Evolutionary conservation across 2,888 invertebrate species (phyloP), one percentile per base, ranked within the genome.

Genomic region (Macaria liturata): DNA sequence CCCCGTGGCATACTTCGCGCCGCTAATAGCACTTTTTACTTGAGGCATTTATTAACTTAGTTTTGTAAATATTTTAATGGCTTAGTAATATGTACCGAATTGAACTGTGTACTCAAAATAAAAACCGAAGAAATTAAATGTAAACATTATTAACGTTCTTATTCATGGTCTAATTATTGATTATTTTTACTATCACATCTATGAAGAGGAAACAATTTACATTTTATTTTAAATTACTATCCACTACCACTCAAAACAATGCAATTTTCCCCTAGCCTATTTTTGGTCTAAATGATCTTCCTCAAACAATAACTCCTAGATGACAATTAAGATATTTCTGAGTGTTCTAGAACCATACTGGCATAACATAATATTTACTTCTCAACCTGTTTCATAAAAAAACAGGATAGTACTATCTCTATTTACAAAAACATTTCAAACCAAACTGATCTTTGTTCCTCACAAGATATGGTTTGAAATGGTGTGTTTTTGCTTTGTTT

Each of bases 21-120:
- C 71, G 64, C 60, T 72, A 74, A 74, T 77, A 75, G 66, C 66
- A 46, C 39, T 55, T 44, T 53, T 61, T 49, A 42, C 32, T 56
- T 48, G 46, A 59, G 59, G 59, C 59, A 60, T 60, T 60, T 60
- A 60, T 60, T 60, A 60, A 56, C 59, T 60, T 59, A 59, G 59
- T 59, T 59, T 54, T 59, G 59, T 59, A 59, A 59, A 59, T 59
- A 59, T 55, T 59, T 51, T 52, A 59, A 60, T 60, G 52, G 55
- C 59, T 60, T 56, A 60, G 59, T 59, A 59, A 59, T 55, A 53
- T 56, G 55, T 59, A 59, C 53, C 53, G 46, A 53, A 46, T 52
- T 58, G 48, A 37, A 42, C 51, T 60, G 59, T 59, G 59, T 60
- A 60, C 59, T 60, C 49, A 52, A 44, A 60, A 60, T 60, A 60